Conservation (phyloP, 2,113 vertebrate genomes). For the Meles meles region DNA sequence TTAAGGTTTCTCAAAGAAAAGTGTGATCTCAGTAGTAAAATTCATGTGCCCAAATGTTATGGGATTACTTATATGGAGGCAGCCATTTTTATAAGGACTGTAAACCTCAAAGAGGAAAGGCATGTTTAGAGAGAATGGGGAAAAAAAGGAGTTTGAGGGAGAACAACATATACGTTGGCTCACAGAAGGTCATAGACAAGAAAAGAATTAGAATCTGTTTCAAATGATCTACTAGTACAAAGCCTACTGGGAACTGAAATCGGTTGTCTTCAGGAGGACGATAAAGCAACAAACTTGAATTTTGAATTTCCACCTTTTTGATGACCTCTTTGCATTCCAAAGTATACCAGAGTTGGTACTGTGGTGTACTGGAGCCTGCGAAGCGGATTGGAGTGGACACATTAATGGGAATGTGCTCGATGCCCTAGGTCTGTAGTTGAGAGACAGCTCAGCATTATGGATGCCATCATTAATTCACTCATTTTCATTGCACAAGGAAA, state of each 20-base stretch:
- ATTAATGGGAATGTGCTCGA: not conserved
- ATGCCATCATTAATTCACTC: not conserved
- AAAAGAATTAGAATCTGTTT: not conserved
- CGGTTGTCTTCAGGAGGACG: not conserved
- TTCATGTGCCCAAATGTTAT: not conserved
- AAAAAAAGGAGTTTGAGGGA: not conserved
- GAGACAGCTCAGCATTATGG: not conserved
- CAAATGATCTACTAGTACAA: not conserved
- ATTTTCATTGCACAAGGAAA: not conserved
- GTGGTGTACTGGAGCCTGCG: not conserved
- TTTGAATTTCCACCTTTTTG: not conserved
- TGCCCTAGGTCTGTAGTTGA: not conserved
- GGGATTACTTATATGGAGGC: not conserved
- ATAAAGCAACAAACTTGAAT: not conserved
- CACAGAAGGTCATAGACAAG: not conserved
- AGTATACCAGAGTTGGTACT: not conserved
- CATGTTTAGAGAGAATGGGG: not conserved
- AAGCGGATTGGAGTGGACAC: not conserved
- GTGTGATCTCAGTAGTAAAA: not conserved
- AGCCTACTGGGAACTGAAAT: not conserved
- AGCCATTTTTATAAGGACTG: not conserved
- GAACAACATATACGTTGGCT: not conserved
- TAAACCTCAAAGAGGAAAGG: not conserved
- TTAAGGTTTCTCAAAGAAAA: not conserved
- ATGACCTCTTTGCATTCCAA: not conserved